These are phyloP conservation scores for Nesogale talazaci DNA, from an alignment of 2,113 vertebrate species.

Conservation along the genomic window DNA sequence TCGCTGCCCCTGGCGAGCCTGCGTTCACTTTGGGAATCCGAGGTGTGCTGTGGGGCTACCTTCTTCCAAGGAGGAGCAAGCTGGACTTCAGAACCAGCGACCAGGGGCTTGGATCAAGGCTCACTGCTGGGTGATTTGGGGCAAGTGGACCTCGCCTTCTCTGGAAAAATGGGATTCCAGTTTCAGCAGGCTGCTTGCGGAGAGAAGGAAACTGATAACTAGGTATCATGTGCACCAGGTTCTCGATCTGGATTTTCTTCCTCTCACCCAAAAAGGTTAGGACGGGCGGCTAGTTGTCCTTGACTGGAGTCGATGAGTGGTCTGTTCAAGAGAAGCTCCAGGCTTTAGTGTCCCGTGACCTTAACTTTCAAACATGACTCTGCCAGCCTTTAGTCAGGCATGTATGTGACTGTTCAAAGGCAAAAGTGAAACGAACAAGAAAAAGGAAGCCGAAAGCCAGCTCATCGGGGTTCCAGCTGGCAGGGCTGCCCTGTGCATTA, in stretches of 20 bases:
- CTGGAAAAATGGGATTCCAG: constrained; percentile 8
- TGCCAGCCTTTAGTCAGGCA: background rate
- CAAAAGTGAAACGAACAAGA: background rate
- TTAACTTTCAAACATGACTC: constrained; percentile 48
- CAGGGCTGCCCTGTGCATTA: background rate
- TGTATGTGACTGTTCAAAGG: constrained; percentile 2
- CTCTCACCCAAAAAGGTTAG: background rate
- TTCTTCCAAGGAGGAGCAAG: background rate
- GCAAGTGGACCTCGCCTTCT: background rate
- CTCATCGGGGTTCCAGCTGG: background rate
- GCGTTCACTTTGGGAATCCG: background rate
- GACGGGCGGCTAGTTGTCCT: background rate
- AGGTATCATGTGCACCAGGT: background rate
- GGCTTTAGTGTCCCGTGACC: background rate
- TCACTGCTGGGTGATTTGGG: background rate
- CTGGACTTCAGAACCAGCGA: background rate
- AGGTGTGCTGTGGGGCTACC: background rate
- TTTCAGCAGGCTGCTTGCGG: constrained; percentile 17
- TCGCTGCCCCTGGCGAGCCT: background rate
- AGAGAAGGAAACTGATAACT: background rate
- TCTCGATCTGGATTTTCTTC: background rate
- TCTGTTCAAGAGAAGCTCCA: constrained; percentile 31
- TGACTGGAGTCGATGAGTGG: background rate
- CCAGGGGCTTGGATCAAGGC: too few species aligned
- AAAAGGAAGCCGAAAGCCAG: background rate